Conservation (phyloP, 2,888 invertebrate species). For the Hyposoter dolosus region DNA sequence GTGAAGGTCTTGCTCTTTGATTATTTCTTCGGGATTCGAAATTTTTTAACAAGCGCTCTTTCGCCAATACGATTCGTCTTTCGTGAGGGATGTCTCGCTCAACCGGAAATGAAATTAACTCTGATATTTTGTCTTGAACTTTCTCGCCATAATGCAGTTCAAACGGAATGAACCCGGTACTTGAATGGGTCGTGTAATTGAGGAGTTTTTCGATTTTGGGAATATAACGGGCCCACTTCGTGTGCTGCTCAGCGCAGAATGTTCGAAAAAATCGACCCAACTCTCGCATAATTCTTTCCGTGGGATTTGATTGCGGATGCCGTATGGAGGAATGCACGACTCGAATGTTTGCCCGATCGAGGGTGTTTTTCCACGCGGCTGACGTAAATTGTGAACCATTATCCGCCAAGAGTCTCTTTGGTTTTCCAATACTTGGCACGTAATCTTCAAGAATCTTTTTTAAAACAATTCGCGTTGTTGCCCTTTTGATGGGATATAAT, state of each 20-base stretch:
- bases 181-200: background rate
- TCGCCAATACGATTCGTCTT: background rate
- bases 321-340: constrained; percentile 32
- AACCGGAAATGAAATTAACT: no score
- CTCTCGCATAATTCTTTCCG: constrained; percentile 40
- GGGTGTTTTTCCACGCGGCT: no score
- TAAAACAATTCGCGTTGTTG: no score
- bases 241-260: constrained; percentile 35
- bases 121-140: no score
- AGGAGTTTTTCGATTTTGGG: background rate
- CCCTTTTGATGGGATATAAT: no score
- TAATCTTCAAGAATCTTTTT: no score
- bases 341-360: background rate
- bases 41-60: no score
- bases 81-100: background rate
- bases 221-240: constrained; percentile 16
- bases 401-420: background rate
- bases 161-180: background rate
- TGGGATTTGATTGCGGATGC: constrained; percentile 46
- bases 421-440: no score
- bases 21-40: no score
- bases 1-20: no score
- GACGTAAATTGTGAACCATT: constrained; percentile 26
- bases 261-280: constrained; percentile 47
- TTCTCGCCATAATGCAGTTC: background rate